Evolutionary conservation across 2,113 vertebrate genomes (phyloP).

Genomic region (Triplophysa rosa): DNA sequence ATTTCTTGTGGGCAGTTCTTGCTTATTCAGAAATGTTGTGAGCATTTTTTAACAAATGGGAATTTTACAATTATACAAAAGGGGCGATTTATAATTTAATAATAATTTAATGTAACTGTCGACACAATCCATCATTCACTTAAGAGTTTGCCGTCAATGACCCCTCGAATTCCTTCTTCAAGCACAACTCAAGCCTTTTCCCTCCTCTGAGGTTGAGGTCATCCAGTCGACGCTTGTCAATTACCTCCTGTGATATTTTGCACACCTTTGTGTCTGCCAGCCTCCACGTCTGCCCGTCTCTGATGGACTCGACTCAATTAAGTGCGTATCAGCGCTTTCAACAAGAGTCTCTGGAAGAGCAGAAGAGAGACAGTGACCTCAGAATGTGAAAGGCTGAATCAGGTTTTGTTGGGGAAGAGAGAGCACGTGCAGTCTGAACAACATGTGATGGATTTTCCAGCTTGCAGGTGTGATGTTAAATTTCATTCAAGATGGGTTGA

Average conservation of each 20-base stretch:
- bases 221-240: conserved; percentile 27
- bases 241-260: conserved; percentile 50
- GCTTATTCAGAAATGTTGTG: too few relatives aligned
- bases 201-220: conserved; percentile 30
- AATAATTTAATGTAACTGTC: background rate
- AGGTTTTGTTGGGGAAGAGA: background rate
- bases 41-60: too few relatives aligned
- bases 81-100: too few relatives aligned
- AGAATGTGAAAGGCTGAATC: conserved; percentile 35
- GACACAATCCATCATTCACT: background rate
- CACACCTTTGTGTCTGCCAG: conserved; percentile 38
- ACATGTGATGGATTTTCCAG: background rate
- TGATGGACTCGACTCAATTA: conserved; percentile 66
- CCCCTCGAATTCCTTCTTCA: background rate
- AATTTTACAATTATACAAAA: too few relatives aligned
- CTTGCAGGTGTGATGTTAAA: conserved; percentile 11
- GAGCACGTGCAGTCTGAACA: background rate
- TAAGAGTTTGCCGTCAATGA: conserved; percentile 7
- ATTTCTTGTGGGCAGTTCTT: too few relatives aligned
- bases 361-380: conserved; percentile 63
- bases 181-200: background rate
- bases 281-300: conserved; percentile 3
- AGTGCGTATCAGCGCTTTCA: conserved; percentile 65
- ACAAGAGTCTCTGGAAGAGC: conserved; percentile 55
- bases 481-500: background rate